These are phyloP conservation scores for Heteractis magnifica DNA, from an alignment of 92 coral and sea anemone species.

Conservation along the genomic window DNA sequence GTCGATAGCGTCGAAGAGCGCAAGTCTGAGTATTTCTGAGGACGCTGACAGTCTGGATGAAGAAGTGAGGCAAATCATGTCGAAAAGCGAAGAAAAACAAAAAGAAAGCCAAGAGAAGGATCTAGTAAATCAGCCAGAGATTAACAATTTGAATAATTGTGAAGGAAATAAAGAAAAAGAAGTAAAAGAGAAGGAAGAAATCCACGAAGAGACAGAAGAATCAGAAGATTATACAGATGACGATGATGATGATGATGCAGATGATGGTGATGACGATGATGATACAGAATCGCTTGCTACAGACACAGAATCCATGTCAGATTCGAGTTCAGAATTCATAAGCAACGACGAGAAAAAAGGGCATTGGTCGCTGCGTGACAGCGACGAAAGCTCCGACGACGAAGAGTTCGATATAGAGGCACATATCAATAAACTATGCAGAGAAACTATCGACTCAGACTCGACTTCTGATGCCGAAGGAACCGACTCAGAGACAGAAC, in stretches of 20 bases:
- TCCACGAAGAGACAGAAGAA: background rate
- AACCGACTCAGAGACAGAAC: constrained; percentile 3
- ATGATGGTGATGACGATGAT: constrained; percentile 34
- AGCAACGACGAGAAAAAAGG: constrained; percentile 4
- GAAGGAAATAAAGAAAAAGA: background rate
- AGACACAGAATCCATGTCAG: constrained; percentile 24
- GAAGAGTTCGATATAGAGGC: constrained; percentile 50
- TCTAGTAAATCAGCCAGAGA: background rate
- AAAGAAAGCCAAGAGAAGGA: background rate
- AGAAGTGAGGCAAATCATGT: constrained; percentile 41
- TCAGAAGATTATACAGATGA: background rate
- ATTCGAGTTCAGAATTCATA: background rate
- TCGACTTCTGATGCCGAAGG: constrained; percentile 31
- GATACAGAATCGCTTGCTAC: background rate
- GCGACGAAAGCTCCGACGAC: constrained; percentile 18
- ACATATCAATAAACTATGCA: constrained; percentile 42
- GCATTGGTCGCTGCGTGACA: constrained; percentile 1
- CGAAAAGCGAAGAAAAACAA: background rate
- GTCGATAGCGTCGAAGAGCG: background rate
- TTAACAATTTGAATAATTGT: background rate
- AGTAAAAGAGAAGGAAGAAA: background rate
- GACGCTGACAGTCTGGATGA: constrained; percentile 44
- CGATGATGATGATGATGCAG: background rate
- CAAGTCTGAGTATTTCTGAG: constrained; percentile 29
- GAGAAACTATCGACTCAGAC: constrained; percentile 35